Evolutionary conservation across 2,888 invertebrate species (phyloP).

Genomic region (Trissolcus brochymenae): DNA sequence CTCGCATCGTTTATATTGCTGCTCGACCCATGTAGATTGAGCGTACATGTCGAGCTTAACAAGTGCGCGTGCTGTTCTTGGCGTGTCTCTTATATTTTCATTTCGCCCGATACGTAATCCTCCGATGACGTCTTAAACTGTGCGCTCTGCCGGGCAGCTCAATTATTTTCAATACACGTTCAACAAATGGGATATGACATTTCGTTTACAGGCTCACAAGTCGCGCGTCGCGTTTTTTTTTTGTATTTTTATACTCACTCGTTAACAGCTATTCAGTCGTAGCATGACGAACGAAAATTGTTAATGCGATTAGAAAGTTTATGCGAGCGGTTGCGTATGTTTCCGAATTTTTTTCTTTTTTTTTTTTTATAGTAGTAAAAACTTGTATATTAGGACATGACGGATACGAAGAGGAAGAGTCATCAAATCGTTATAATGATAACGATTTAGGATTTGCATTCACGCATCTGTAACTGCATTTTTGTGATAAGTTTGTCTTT

Average conservation of each 20-base stretch:
- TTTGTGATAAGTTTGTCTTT: neutral
- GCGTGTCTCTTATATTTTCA: constrained; percentile 12
- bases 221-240: neutral
- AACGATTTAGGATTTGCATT: neutral
- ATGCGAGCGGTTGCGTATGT: too few relatives aligned
- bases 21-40: constrained; percentile 30
- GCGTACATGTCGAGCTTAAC: constrained; percentile 34
- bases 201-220: neutral
- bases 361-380: too few relatives aligned
- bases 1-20: constrained; percentile 41
- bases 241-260: constrained; percentile 18
- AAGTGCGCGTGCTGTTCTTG: constrained; percentile 4
- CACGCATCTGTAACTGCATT: neutral
- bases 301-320: too few relatives aligned
- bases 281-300: too few relatives aligned
- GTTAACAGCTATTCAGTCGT: constrained; percentile 31
- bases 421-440: neutral
- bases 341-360: too few relatives aligned
- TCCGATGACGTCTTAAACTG: constrained; percentile 36
- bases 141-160: constrained; percentile 4
- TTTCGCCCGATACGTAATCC: constrained; percentile 32
- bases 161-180: neutral
- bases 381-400: too few relatives aligned
- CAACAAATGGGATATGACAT: constrained; percentile 15
- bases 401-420: too few relatives aligned